These are phyloP conservation scores for Zaprionus inermis DNA, from an alignment of 1,140 invertebrate genomes.

Conservation along the genomic window DNA sequence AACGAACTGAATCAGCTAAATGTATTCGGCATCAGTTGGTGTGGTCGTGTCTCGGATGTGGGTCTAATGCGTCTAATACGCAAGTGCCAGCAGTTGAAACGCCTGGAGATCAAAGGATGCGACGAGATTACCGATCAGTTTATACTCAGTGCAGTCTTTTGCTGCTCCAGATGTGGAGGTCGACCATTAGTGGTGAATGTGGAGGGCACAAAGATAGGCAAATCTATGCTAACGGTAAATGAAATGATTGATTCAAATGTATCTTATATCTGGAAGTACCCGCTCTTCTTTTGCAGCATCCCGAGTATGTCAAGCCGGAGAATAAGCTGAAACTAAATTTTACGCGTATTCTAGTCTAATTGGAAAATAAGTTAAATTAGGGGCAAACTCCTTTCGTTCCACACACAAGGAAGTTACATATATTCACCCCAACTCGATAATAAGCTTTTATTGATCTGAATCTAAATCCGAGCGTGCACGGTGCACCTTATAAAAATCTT, in stretches of 20 bases:
- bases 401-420: constrained; percentile 32
- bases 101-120: constrained; percentile 52
- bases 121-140: constrained; percentile 61
- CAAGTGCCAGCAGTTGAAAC: constrained; percentile 42
- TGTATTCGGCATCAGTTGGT: constrained; percentile 37
- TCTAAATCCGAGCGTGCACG: background rate
- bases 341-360: constrained; percentile 9
- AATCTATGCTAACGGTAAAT: constrained; percentile 38
- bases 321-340: constrained; percentile 64
- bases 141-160: constrained; percentile 55
- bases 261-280: too few relatives aligned
- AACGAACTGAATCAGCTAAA: constrained; percentile 49
- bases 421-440: constrained; percentile 44
- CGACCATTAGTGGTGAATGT: constrained; percentile 49
- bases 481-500: background rate
- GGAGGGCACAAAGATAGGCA: constrained; percentile 44
- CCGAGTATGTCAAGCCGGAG: constrained; percentile 47
- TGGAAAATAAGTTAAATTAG: background rate
- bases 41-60: constrained; percentile 49
- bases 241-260: background rate
- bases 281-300: constrained; percentile 37
- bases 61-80: constrained; percentile 55
- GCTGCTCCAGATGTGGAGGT: constrained; percentile 39
- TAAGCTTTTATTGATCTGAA: constrained; percentile 60
- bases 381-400: background rate